Evolutionary conservation across 1,140 invertebrate species (phyloP), one percentile per base, ranked within the genome.

Genomic region (Calephelis nemesis): DNA sequence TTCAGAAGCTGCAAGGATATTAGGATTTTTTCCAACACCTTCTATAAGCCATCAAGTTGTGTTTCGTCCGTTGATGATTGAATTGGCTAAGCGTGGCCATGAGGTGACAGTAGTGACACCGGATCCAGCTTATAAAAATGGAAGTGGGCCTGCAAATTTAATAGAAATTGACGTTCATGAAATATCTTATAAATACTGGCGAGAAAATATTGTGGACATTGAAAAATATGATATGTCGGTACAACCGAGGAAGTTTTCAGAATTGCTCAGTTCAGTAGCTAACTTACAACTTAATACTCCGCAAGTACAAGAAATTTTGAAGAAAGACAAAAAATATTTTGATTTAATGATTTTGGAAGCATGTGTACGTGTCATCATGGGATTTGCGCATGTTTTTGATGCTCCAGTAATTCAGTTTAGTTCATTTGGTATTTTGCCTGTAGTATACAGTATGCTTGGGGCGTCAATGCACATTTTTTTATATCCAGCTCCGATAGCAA

Each of bases 381-480:
- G 65, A 5, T 19, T 70, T 39, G 4, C 62, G 4, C 45, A 70
- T 30, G 49, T 76, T 49, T 75, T 84, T 30, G 65, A 69, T 12
- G 79, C 77, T 12, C 91, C 90, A 5, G 58, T 77, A 0, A 74
- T 84, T 39, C 72, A 71, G 42, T 68, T 84, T 0, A 84, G 82
- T 64, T 78, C 79, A 8, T 67, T 82, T 8, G 78, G 76, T 12
- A 63, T 63, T 12, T 45, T 74, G 30, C 49, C 71, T 58, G 63
- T 15, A 8, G 67, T 66, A 10, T 74, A 75, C 63, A 70, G 74
- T 19, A 47, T 60, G 7, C 48, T 77, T 7, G 82, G 83, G 10
- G 70, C 74, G n/a, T 68, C 73, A 1, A 69, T 58, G 0, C 72
- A 83, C 58, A 67, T 71, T 39, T 49, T 75, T 30, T 30, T 80